These are phyloP conservation scores for Brachyhypopomus occidentalis DNA, from an alignment of 2,113 vertebrate species.

Conservation along the genomic window DNA sequence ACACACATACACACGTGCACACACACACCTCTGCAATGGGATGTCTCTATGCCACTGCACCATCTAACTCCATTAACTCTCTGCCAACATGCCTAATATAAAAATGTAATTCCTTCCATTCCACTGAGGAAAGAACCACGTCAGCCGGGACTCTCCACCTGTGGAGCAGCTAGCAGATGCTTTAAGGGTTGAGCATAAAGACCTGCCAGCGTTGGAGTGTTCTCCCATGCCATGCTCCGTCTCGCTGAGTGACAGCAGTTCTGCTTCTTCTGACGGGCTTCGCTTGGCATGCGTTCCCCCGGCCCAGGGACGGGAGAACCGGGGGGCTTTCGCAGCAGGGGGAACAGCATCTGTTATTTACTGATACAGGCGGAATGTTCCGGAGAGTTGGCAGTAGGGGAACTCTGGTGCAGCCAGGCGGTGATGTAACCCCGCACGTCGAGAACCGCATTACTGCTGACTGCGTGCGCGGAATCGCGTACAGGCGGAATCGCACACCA, in stretches of 20 bases:
- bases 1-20: background rate
- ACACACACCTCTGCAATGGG: background rate
- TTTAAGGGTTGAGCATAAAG: conserved; percentile 51
- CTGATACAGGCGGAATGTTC: conserved; percentile 63
- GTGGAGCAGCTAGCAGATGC: background rate
- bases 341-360: conserved; percentile 67
- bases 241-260: conserved; percentile 65
- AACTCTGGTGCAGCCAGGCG: conserved; percentile 46
- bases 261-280: conserved; percentile 49
- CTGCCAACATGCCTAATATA: background rate
- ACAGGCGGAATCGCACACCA: conserved; percentile 46
- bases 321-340: conserved; percentile 49
- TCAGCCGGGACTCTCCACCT: too few species aligned
- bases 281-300: conserved; percentile 44
- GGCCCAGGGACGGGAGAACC: conserved; percentile 2
- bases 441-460: conserved; percentile 1
- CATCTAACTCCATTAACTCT: conserved; percentile 20
- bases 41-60: background rate
- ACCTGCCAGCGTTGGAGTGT: conserved; percentile 61
- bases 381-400: conserved; percentile 40
- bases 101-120: background rate
- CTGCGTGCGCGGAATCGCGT: background rate
- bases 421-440: conserved; percentile 48
- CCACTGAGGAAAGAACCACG: background rate
- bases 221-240: conserved; percentile 60